Conservation (phyloP, 2,888 invertebrate genomes). For the Scaptomyza cyrtandrae region DNA sequence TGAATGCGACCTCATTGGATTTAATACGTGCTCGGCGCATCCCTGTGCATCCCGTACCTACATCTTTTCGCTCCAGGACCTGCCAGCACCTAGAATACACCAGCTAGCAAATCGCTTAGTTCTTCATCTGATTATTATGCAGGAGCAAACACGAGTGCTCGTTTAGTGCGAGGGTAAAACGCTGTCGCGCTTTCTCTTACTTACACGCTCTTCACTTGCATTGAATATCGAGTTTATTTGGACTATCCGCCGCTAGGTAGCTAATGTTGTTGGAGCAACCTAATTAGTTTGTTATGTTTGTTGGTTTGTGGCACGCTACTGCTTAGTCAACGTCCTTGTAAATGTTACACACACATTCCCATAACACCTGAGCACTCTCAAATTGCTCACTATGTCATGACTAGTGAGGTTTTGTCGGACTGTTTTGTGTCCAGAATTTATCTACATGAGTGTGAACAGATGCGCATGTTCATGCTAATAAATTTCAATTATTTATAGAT, state of each 20-base stretch:
- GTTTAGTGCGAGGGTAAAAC: conserved; percentile 30
- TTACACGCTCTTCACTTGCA: neutral
- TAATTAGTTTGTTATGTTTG: conserved; percentile 67
- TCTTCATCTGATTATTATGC: conserved; percentile 67
- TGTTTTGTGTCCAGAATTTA: conserved; percentile 14
- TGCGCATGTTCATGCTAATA: conserved; percentile 60
- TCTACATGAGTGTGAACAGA: conserved; percentile 8
- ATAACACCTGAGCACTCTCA: conserved; percentile 19
- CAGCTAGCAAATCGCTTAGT: conserved; percentile 46
- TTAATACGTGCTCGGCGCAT: conserved; percentile 66
- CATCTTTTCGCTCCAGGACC: conserved; percentile 29
- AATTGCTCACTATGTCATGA: conserved; percentile 24
- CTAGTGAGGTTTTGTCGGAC: conserved; percentile 29
- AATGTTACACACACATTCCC: neutral
- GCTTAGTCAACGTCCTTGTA: conserved; percentile 22
- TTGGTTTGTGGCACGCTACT: conserved; percentile 3
- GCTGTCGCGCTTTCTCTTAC: conserved; percentile 5
- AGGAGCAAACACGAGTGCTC: conserved; percentile 51
- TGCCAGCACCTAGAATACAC: conserved; percentile 3
- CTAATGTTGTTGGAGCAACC: conserved; percentile 55
- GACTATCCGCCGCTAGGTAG: conserved; percentile 18
- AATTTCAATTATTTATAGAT: neutral
- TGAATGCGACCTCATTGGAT: conserved; percentile 76
- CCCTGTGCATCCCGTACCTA: conserved; percentile 4
- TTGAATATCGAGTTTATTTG: neutral